Percentiles rank a stretch among this genome's conserved stretches.
These are phyloP conservation scores for Drosophila watanabei DNA, from an alignment of 1,140 invertebrate genomes.

Conservation along the genomic window DNA sequence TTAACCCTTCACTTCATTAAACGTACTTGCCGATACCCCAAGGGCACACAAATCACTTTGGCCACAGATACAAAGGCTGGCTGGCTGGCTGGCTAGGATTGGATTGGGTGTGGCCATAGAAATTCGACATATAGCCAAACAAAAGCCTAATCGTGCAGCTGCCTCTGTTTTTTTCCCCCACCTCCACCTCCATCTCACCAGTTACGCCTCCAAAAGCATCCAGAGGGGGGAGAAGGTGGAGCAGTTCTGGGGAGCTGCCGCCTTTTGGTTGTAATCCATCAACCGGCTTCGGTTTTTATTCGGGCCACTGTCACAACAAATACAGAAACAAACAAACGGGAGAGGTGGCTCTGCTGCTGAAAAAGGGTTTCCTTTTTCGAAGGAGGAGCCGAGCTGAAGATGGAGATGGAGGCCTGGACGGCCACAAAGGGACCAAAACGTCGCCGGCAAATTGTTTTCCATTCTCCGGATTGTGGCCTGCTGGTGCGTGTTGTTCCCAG, in stretches of 20 bases:
- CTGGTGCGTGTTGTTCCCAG: slow-evolving; percentile 36
- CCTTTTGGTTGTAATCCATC: slow-evolving; percentile 83
- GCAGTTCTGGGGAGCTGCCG: slow-evolving; percentile 51
- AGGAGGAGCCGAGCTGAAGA: slow-evolving; percentile 5
- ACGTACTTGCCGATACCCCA: slow-evolving; percentile 71
- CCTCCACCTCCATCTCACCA: background rate
- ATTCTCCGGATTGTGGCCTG: slow-evolving; percentile 53
- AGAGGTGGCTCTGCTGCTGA: slow-evolving; percentile 6
- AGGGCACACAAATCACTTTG: slow-evolving; percentile 79
- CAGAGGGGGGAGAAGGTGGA: slow-evolving; percentile 11
- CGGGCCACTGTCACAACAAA: slow-evolving; percentile 65
- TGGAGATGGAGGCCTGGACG: slow-evolving; percentile 22
- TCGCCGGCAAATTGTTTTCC: slow-evolving; percentile 76
- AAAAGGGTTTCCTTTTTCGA: slow-evolving; percentile 12
- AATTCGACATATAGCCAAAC: slow-evolving; percentile 81
- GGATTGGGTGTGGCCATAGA: slow-evolving; percentile 74
- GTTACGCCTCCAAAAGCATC: slow-evolving; percentile 48
- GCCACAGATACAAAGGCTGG: slow-evolving; percentile 68
- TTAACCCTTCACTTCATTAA: slow-evolving; percentile 83
- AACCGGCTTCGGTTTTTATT: slow-evolving; percentile 60
- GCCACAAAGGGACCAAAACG: slow-evolving; percentile 46
- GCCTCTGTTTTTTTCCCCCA: slow-evolving; percentile 10
- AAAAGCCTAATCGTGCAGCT: slow-evolving; percentile 82
- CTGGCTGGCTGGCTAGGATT: slow-evolving; percentile 10
- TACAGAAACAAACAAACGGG: slow-evolving; percentile 54